phyloP scores from a whole-genome alignment of 2,888 invertebrate species.

The Brachylomia viminalis region DNA sequence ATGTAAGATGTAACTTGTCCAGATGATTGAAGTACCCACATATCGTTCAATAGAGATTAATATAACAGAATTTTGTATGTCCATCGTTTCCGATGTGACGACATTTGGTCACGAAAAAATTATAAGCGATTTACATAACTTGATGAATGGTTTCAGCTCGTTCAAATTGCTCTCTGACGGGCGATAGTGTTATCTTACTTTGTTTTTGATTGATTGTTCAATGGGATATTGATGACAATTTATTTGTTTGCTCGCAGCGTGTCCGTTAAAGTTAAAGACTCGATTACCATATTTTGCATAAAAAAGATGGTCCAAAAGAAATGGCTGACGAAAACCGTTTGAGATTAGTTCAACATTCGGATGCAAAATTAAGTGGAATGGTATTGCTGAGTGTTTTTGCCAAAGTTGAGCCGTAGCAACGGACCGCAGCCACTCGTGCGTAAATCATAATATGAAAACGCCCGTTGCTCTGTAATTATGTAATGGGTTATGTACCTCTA shows the following conservation, averaged over 20 bases:
- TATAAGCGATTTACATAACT: slow-evolving; percentile 67
- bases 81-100: slow-evolving; percentile 68
- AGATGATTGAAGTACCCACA: slow-evolving; percentile 67
- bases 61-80: slow-evolving; percentile 67
- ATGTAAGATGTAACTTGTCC: slow-evolving; percentile 67
- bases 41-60: slow-evolving; percentile 70
- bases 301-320: slow-evolving; percentile 42
- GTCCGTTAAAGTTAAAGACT: slow-evolving; percentile 52
- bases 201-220: slow-evolving; percentile 70
- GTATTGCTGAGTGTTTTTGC: slow-evolving; percentile 63
- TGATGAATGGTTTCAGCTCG: slow-evolving; percentile 65
- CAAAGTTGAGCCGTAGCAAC: slow-evolving; percentile 52
- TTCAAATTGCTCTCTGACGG: slow-evolving; percentile 63
- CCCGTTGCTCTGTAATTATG: slow-evolving; percentile 70
- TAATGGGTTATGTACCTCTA: slow-evolving; percentile 62
- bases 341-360: slow-evolving; percentile 60
- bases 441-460: slow-evolving; percentile 78
- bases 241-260: slow-evolving; percentile 39
- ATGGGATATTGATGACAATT: slow-evolving; percentile 61
- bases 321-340: slow-evolving; percentile 42
- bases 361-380: slow-evolving; percentile 69
- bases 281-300: slow-evolving; percentile 42
- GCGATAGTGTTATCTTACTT: slow-evolving; percentile 66
- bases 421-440: slow-evolving; percentile 75
- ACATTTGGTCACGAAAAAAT: slow-evolving; percentile 62